Evolutionary conservation across 2,888 invertebrate genomes (phyloP).

Genomic region (Parnassius orleans): DNA sequence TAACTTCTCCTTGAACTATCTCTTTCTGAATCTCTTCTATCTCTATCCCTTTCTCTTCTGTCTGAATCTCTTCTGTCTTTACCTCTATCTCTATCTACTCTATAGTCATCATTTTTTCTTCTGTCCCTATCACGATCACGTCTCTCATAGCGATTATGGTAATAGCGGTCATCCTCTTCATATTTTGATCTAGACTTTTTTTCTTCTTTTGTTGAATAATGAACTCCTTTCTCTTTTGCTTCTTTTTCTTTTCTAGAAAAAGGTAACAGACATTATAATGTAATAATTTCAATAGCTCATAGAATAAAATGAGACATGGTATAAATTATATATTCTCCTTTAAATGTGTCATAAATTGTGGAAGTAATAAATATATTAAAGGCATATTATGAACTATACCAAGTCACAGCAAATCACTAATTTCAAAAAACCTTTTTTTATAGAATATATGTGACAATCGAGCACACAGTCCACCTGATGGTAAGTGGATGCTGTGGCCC

Average conservation of each 20-base stretch:
- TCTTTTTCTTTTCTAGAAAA: conserved; percentile 71
- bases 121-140: conserved; percentile 52
- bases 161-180: conserved; percentile 60
- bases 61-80: conserved; percentile 41
- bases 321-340: no score
- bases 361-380: no score
- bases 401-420: no score
- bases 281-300: background rate
- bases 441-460: no score
- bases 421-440: no score
- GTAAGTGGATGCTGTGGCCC: no score
- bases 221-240: conserved; percentile 85
- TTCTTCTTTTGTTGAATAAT: conserved; percentile 84
- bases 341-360: no score
- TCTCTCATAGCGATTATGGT: conserved; percentile 56
- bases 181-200: conserved; percentile 63
- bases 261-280: background rate
- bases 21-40: conserved; percentile 47
- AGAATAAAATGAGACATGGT: no score
- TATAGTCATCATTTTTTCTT: conserved; percentile 33
- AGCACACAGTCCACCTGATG: no score
- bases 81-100: conserved; percentile 36
- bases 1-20: conserved; percentile 74
- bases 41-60: conserved; percentile 47
- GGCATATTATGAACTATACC: no score